These are phyloP conservation scores for Drosophila varians DNA, from an alignment of 1,140 invertebrate genomes.

Conservation along the genomic window DNA sequence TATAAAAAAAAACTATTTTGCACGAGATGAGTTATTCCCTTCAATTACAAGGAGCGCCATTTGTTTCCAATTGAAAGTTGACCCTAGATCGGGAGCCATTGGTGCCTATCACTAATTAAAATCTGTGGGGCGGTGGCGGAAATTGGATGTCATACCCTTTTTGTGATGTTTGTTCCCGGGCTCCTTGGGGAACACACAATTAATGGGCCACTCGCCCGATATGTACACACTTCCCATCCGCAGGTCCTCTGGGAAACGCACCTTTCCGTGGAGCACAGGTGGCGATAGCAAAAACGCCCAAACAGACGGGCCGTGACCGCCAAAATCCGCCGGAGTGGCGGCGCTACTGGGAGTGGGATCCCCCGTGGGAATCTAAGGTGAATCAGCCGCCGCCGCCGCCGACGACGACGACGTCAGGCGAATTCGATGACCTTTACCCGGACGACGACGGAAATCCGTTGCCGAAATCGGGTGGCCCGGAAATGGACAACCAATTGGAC, in stretches of 20 bases:
- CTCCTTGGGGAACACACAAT: slow-evolving; percentile 38
- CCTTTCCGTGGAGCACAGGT: slow-evolving; percentile 31
- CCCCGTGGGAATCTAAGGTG: slow-evolving; percentile 4
- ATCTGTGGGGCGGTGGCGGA: slow-evolving; percentile 54
- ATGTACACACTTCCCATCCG: slow-evolving; percentile 14
- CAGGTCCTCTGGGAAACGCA: slow-evolving; percentile 47
- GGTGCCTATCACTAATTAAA: slow-evolving; percentile 68
- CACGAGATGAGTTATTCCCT: not conserved
- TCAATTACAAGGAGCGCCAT: slow-evolving; percentile 6
- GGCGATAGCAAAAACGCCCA: not conserved
- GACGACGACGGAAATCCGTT: slow-evolving; percentile 56
- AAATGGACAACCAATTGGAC: slow-evolving; percentile 53
- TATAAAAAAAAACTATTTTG: too few relatives aligned
- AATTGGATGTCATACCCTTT: slow-evolving; percentile 65
- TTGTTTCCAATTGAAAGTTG: slow-evolving; percentile 32
- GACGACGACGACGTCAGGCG: slow-evolving; percentile 12
- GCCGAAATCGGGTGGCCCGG: slow-evolving; percentile 47
- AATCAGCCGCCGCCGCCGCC: not conserved
- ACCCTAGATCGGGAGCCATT: slow-evolving; percentile 37
- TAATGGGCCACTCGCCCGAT: slow-evolving; percentile 27
- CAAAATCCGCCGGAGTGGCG: slow-evolving; percentile 20
- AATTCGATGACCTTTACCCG: slow-evolving; percentile 33
- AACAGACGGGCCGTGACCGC: slow-evolving; percentile 12
- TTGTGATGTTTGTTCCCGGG: slow-evolving; percentile 1
- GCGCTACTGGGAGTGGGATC: slow-evolving; percentile 23